Conservation (phyloP, 2,113 vertebrate genomes). For the Peucedramus taeniatus region DNA sequence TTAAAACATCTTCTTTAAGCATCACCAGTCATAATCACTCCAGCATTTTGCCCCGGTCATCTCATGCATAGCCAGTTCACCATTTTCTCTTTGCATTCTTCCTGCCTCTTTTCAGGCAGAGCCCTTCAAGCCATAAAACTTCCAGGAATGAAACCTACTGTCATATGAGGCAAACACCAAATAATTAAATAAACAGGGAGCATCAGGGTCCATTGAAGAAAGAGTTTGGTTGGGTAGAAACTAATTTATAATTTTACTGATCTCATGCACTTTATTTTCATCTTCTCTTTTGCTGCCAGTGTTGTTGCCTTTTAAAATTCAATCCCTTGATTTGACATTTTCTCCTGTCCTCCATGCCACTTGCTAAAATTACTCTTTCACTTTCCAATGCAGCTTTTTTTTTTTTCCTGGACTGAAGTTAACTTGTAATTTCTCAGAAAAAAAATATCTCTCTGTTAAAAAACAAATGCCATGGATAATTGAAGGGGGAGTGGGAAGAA, state of each 20-base stretch:
- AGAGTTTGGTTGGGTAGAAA: background rate
- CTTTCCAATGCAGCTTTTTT: background rate
- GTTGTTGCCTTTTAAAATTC: conserved; percentile 36
- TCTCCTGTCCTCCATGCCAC: background rate
- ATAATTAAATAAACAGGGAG: background rate
- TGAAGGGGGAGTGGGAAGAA: background rate
- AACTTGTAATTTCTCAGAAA: background rate
- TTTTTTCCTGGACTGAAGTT: background rate
- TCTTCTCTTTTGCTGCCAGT: background rate
- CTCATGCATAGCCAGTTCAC: background rate
- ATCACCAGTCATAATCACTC: background rate
- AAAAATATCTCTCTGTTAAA: background rate
- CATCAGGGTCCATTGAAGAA: background rate
- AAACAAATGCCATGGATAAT: background rate
- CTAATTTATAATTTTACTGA: background rate
- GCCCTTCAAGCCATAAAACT: background rate
- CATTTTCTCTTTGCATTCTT: background rate
- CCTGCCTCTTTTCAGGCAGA: background rate
- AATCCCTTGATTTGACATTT: conserved; percentile 24
- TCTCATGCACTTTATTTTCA: conserved; percentile 1
- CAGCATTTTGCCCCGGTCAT: background rate
- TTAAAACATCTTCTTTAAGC: background rate
- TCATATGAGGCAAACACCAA: background rate
- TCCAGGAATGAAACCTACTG: background rate
- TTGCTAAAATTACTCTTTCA: conserved; percentile 41